Percentiles rank a stretch among this genome's conserved stretches.
These are phyloP conservation scores for Barbus barbus DNA, from an alignment of 2,113 vertebrate species.

Conservation along the genomic window DNA sequence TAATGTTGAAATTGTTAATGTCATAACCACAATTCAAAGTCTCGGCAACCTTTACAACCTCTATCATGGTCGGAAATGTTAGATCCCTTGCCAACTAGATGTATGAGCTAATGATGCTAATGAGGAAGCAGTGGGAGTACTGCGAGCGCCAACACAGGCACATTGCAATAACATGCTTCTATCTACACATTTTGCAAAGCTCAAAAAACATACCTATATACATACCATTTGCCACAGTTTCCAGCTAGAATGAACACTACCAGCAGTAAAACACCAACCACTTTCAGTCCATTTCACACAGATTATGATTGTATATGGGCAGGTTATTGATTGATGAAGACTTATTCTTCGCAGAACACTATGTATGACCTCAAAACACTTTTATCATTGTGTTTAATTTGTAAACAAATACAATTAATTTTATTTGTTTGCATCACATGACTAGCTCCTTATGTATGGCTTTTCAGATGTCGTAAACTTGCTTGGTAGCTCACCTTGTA, in stretches of 20 bases:
- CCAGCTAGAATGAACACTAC: background rate
- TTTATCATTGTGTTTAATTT: background rate
- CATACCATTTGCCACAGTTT: background rate
- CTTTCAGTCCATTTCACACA: background rate
- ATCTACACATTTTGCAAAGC: background rate
- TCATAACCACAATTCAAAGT: conserved; percentile 10
- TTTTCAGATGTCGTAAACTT: background rate
- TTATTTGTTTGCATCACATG: background rate
- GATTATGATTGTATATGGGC: background rate
- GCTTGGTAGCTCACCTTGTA: too few relatives aligned
- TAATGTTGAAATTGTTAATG: background rate
- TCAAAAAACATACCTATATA: background rate
- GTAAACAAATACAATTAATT: background rate
- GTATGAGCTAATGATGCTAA: conserved; percentile 12
- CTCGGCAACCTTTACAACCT: background rate
- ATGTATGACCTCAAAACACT: background rate
- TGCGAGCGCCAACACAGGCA: background rate
- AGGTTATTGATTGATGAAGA: background rate
- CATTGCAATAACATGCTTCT: background rate
- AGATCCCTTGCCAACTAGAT: conserved; percentile 15
- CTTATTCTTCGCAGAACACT: background rate
- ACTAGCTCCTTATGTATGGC: background rate
- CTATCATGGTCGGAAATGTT: conserved; percentile 4
- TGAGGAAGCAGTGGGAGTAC: conserved; percentile 4
- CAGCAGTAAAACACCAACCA: background rate